Conservation (phyloP, 2,113 vertebrate genomes). For the Atherinomorus stipes region DNA sequence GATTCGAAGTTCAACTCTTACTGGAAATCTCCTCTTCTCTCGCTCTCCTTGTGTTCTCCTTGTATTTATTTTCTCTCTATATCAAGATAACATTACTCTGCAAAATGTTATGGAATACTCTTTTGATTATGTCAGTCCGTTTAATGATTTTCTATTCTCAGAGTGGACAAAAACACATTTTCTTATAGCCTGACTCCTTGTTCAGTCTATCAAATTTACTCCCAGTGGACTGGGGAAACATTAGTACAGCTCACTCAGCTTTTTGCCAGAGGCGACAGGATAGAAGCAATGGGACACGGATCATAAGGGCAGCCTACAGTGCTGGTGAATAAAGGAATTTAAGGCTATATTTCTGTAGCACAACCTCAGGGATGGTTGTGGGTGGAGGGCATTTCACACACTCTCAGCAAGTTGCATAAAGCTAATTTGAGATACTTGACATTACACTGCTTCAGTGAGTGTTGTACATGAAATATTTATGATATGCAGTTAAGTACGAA, state of each 20-base stretch:
- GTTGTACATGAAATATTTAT: constrained; percentile 59
- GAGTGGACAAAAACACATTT: constrained; percentile 37
- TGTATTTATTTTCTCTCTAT: not conserved
- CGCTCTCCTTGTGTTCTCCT: not conserved
- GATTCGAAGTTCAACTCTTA: constrained; percentile 6
- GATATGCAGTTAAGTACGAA: constrained; percentile 22
- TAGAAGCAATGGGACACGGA: constrained; percentile 26
- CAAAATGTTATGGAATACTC: constrained; percentile 17
- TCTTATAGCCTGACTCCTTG: constrained; percentile 32
- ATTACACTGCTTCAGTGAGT: constrained; percentile 28
- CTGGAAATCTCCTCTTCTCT: constrained; percentile 1
- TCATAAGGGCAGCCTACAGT: constrained; percentile 18
- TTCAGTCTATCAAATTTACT: constrained; percentile 49
- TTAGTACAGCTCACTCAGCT: constrained; percentile 51
- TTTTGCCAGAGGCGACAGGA: constrained; percentile 45
- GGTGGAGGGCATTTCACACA: constrained; percentile 44
- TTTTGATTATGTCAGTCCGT: constrained; percentile 23
- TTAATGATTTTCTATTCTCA: constrained; percentile 41
- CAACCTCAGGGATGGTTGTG: constrained; percentile 21
- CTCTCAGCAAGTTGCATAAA: constrained; percentile 21
- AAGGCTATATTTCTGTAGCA: constrained; percentile 31
- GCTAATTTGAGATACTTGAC: constrained; percentile 19
- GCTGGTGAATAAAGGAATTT: constrained; percentile 28
- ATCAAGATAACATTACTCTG: constrained; percentile 26
- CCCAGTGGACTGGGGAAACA: constrained; percentile 44